Conservation (phyloP, 2,113 vertebrate species). For the Prolemur simus region DNA sequence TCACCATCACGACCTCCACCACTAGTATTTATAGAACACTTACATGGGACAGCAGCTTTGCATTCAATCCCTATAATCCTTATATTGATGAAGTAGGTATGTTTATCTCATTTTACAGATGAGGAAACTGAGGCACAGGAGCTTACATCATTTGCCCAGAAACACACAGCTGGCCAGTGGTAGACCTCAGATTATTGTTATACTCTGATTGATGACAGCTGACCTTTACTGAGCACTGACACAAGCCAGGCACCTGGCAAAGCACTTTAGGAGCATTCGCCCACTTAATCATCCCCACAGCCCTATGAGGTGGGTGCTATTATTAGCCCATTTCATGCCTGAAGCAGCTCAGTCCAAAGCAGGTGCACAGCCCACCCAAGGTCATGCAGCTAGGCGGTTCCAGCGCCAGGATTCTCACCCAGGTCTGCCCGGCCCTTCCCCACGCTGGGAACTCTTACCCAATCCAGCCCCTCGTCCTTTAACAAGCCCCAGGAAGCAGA, state of each 20-base stretch:
- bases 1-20: neutral
- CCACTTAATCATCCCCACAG: neutral
- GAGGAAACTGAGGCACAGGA: neutral
- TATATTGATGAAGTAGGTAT: neutral
- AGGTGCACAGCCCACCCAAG: neutral
- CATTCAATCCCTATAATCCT: neutral
- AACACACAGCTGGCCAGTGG: neutral
- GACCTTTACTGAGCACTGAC: neutral
- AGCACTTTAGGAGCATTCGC: neutral
- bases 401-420: neutral
- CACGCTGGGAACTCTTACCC: rapidly evolving
- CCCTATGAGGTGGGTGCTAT: neutral
- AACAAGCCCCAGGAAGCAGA: neutral
- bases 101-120: neutral
- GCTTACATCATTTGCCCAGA: neutral
- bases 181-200: neutral
- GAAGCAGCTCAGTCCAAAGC: neutral
- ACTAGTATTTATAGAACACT: neutral
- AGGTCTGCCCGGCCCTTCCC: neutral
- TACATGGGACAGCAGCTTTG: neutral
- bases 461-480: neutral
- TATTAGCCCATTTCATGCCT: neutral
- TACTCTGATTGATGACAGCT: neutral
- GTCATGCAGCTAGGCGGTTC: neutral
- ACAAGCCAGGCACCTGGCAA: neutral